Conservation (phyloP, 2,113 vertebrate genomes). For the Channa argus region DNA sequence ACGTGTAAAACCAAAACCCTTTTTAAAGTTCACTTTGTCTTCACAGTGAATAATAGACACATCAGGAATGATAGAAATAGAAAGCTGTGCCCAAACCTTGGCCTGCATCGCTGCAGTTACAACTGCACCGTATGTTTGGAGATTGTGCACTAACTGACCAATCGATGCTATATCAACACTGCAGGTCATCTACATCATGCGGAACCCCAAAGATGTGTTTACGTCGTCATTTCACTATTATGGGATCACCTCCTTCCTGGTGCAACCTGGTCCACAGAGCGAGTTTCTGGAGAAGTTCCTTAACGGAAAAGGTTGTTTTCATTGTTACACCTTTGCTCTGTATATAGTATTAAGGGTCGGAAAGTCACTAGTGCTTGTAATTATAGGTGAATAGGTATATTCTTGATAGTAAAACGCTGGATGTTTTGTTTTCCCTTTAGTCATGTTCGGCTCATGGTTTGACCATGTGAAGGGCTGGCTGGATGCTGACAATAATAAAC, state of each 20-base stretch:
- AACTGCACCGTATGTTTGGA: no score
- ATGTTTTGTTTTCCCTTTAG: slow-evolving; percentile 49
- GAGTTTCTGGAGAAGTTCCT: slow-evolving; percentile 82
- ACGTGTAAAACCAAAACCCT: background rate
- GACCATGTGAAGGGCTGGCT: slow-evolving; percentile 83
- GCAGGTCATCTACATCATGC: slow-evolving; percentile 80
- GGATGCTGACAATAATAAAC: slow-evolving; percentile 53
- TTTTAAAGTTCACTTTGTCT: background rate
- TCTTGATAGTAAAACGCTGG: no score
- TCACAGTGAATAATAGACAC: background rate
- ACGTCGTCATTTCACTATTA: slow-evolving; percentile 78
- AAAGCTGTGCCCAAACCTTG: no score
- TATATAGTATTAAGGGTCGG: background rate
- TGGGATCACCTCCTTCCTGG: slow-evolving; percentile 65
- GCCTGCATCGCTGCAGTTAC: no score
- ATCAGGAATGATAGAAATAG: no score
- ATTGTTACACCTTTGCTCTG: background rate
- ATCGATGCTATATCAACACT: background rate
- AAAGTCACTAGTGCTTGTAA: no score
- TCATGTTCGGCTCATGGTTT: slow-evolving; percentile 83
- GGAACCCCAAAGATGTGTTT: slow-evolving; percentile 82
- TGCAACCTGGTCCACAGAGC: slow-evolving; percentile 69
- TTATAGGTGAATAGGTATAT: no score
- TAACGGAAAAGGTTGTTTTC: slow-evolving; percentile 72
- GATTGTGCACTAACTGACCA: no score